These are phyloP conservation scores for Erpornis zantholeuca DNA, from an alignment of 2,113 vertebrate genomes.

Conservation along the genomic window DNA sequence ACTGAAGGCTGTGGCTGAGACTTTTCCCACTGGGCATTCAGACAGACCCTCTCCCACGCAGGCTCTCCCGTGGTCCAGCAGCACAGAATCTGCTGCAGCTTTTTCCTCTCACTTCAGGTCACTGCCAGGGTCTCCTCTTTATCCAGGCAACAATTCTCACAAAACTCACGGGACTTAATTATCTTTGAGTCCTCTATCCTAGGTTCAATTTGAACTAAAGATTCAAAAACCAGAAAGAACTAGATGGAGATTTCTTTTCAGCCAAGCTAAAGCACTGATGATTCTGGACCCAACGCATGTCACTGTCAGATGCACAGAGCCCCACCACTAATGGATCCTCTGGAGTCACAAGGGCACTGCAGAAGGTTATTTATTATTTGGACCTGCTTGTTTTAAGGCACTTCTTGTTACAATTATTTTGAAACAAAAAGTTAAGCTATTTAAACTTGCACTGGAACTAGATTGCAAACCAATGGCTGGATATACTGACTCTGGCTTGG, in stretches of 20 bases:
- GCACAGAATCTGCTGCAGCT: background rate
- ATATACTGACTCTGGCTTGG: background rate
- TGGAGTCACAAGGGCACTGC: background rate
- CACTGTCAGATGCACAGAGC: fast-evolving
- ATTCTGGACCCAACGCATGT: background rate
- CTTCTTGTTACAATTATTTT: background rate
- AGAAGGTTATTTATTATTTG: background rate
- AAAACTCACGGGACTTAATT: background rate
- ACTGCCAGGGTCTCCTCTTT: background rate
- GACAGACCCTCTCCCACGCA: background rate
- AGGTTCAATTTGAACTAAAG: background rate
- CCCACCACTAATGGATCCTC: background rate
- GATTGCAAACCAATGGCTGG: background rate
- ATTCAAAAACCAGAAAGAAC: background rate
- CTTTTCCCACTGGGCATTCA: conserved; percentile 6
- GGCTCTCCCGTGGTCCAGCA: background rate
- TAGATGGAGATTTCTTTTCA: background rate
- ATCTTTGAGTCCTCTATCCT: background rate
- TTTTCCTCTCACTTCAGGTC: background rate
- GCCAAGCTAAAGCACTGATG: background rate
- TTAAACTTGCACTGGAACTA: background rate
- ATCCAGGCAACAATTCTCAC: background rate
- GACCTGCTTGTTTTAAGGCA: background rate
- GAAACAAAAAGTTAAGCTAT: background rate
- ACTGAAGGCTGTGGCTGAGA: background rate